Percentiles rank a stretch among this genome's conserved stretches.
phyloP scores from a whole-genome alignment of 2,113 vertebrate genomes.

The Capra hircus region DNA sequence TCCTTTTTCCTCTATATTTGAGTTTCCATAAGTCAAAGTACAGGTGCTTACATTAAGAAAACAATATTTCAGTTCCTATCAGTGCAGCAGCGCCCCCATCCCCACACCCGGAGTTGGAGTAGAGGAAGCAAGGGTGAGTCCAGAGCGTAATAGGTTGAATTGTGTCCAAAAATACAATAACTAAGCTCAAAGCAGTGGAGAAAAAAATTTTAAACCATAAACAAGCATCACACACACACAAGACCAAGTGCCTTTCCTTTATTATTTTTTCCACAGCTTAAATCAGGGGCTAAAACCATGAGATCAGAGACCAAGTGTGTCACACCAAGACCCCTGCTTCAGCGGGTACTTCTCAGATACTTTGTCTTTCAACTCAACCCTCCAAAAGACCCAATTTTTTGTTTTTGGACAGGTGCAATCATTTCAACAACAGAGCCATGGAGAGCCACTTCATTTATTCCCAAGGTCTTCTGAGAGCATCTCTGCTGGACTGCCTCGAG shows the following conservation, averaged over 20 bases:
- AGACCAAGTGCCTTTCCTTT: background rate
- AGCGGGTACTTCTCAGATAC: background rate
- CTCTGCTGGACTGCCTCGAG: background rate
- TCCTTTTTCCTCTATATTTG: background rate
- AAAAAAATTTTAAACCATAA: background rate
- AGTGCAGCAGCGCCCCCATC: background rate
- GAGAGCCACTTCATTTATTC: constrained; percentile 12
- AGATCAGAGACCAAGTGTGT: background rate
- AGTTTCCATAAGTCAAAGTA: background rate
- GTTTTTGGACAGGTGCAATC: background rate
- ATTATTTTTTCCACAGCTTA: background rate
- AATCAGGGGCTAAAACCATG: background rate
- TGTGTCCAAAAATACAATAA: background rate
- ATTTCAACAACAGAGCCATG: background rate
- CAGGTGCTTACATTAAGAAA: background rate
- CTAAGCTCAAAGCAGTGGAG: background rate
- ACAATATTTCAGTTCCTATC: background rate
- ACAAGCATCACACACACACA: background rate
- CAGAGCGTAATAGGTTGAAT: fast-evolving
- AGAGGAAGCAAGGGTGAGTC: background rate
- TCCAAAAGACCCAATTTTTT: background rate
- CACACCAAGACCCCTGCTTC: background rate
- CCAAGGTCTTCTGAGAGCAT: constrained; percentile 12
- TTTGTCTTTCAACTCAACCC: background rate
- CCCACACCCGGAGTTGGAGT: background rate